Evolutionary conservation across 2,888 invertebrate species (phyloP).

Genomic region (Ennomos erosarius): DNA sequence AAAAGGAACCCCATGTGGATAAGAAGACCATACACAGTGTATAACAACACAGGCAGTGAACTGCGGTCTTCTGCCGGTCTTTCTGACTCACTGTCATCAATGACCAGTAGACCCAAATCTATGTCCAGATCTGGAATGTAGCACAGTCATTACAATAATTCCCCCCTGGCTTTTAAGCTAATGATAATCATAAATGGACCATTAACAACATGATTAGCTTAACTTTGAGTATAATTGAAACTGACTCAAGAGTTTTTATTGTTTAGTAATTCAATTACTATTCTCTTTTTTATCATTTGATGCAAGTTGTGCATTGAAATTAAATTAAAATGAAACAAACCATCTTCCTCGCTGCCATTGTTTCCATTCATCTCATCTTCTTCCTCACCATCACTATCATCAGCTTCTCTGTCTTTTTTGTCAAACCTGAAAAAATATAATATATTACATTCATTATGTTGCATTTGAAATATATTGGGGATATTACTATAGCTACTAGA

Average conservation of each 20-base stretch:
- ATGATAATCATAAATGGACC: background rate
- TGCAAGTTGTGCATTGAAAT: too few relatives aligned
- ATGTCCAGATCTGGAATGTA: conserved; percentile 79
- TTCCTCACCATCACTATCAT: conserved; percentile 91
- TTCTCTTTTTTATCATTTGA: too few relatives aligned
- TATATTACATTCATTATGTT: background rate
- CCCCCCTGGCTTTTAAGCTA: conserved; percentile 5
- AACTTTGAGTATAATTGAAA: too few relatives aligned
- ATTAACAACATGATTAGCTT: too few relatives aligned
- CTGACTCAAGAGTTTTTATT: too few relatives aligned
- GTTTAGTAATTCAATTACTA: too few relatives aligned
- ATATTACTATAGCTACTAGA: too few relatives aligned
- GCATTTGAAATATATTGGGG: background rate
- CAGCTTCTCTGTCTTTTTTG: conserved; percentile 92
- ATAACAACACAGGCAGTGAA: conserved; percentile 76
- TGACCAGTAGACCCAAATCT: conserved; percentile 74
- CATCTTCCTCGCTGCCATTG: conserved; percentile 89
- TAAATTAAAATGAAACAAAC: conserved; percentile 49
- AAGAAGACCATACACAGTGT: conserved; percentile 80
- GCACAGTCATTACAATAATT: conserved; percentile 36
- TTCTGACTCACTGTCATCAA: conserved; percentile 67
- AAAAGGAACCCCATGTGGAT: conserved; percentile 81
- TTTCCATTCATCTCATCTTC: conserved; percentile 90
- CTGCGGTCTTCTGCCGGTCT: conserved; percentile 61
- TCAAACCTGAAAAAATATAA: conserved; percentile 84